These are phyloP conservation scores for Drosophila prosaltans DNA, from an alignment of 1,140 invertebrate species.

Conservation along the genomic window DNA sequence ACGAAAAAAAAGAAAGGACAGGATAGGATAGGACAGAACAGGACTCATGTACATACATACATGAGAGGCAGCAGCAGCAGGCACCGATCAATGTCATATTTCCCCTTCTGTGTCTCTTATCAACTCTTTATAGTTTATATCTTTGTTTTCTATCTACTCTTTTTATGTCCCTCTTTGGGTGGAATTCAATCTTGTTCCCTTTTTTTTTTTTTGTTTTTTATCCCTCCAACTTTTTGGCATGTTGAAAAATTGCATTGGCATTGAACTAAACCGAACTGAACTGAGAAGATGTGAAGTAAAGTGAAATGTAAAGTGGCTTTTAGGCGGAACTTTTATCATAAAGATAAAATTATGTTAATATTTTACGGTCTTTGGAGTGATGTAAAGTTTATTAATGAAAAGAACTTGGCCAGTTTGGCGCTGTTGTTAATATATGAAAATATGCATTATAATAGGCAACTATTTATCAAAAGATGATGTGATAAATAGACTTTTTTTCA, in stretches of 20 bases:
- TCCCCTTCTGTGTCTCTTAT: conserved; percentile 48
- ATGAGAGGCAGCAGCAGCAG: conserved; percentile 32
- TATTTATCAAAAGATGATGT: conserved; percentile 54
- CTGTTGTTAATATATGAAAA: conserved; percentile 51
- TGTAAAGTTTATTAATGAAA: conserved; percentile 17
- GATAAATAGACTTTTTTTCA: conserved; percentile 37
- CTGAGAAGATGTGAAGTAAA: background rate
- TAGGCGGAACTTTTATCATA: conserved; percentile 24
- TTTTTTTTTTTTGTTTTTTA: background rate
- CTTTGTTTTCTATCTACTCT: conserved; percentile 65
- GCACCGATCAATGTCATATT: conserved; percentile 76
- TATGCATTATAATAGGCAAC: conserved; percentile 54
- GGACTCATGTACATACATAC: background rate
- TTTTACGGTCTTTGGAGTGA: conserved; percentile 21
- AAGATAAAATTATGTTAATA: conserved; percentile 25
- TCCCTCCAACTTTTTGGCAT: conserved; percentile 44
- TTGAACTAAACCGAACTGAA: conserved; percentile 9
- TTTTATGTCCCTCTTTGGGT: conserved; percentile 40
- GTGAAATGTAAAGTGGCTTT: conserved; percentile 12
- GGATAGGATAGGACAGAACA: conserved; percentile 23
- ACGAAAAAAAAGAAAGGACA: conserved; percentile 25
- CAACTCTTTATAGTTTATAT: conserved; percentile 78
- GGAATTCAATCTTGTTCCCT: conserved; percentile 31
- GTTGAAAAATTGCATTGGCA: conserved; percentile 65
- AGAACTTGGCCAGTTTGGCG: conserved; percentile 32